These are phyloP conservation scores for Kryptolebias marmoratus DNA, from an alignment of 2,113 vertebrate genomes.

Conservation along the genomic window DNA sequence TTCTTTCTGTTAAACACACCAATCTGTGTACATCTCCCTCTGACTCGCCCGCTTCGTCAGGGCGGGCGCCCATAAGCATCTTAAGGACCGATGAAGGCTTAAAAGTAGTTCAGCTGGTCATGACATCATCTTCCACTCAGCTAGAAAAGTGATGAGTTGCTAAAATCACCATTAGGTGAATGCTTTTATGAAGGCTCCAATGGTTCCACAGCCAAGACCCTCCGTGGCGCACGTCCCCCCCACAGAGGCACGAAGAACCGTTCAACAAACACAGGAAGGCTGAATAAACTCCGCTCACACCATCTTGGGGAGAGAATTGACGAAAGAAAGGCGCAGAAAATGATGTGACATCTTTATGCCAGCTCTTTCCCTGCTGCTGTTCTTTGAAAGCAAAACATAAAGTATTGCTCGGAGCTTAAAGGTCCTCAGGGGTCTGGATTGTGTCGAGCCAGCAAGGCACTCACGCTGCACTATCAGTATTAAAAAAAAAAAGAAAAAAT, in stretches of 20 bases:
- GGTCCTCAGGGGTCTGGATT: conserved; percentile 23
- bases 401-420: conserved; percentile 18
- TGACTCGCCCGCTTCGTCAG: conserved; percentile 21
- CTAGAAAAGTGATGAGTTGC: conserved; percentile 58
- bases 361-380: conserved; percentile 2
- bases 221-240: conserved; percentile 38
- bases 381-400: conserved; percentile 31
- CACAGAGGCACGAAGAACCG: conserved; percentile 42
- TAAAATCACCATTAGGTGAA: conserved; percentile 60
- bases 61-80: conserved; percentile 49
- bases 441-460: conserved; percentile 40
- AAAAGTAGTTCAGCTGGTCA: conserved; percentile 59
- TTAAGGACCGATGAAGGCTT: conserved; percentile 52
- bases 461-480: conserved; percentile 6
- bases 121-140: conserved; percentile 75
- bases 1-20: conserved; percentile 21
- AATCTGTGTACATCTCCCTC: conserved; percentile 33
- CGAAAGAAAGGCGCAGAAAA: conserved; percentile 9
- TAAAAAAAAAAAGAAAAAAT: conserved; percentile 24
- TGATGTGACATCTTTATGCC: conserved; percentile 14
- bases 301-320: conserved; percentile 5
- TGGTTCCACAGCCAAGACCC: conserved; percentile 59
- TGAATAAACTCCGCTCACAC: conserved; percentile 22
- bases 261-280: conserved; percentile 10
- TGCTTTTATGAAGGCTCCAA: conserved; percentile 61